A percentile compares a stretch with the other conserved stretches of the same genome.
Evolutionary conservation across 2,888 invertebrate genomes (phyloP).

Genomic region (Drosophila austrosaltans): DNA sequence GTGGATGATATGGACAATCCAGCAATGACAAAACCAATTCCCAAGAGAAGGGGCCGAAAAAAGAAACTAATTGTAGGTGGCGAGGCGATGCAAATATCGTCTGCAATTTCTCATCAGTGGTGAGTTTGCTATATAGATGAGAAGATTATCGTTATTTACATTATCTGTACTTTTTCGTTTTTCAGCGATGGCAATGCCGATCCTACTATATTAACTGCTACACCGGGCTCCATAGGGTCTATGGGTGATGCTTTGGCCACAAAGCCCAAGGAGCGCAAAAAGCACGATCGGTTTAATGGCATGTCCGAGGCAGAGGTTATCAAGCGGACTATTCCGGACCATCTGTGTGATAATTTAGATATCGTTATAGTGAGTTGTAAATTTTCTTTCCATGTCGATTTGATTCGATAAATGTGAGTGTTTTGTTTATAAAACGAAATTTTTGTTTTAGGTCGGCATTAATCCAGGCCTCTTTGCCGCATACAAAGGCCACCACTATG

Average conservation of each 20-base stretch:
- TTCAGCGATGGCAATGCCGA: slow-evolving; percentile 1
- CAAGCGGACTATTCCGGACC: slow-evolving; percentile 96
- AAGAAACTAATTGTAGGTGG: slow-evolving; percentile 86
- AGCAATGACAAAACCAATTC: slow-evolving; percentile 74
- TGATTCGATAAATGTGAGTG: neutral
- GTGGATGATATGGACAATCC: neutral
- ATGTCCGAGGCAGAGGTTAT: slow-evolving; percentile 98
- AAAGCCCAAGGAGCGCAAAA: slow-evolving; percentile 91
- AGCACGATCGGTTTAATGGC: slow-evolving; percentile 97
- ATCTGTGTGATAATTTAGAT: slow-evolving; percentile 96
- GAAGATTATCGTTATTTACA: neutral
- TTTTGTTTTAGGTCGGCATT: slow-evolving; percentile 92
- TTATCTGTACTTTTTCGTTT: neutral
- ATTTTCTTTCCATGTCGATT: slow-evolving; percentile 76
- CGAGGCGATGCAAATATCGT: slow-evolving; percentile 24
- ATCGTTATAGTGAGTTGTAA: slow-evolving; percentile 97
- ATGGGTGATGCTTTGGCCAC: slow-evolving; percentile 34
- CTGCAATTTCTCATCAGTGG: slow-evolving; percentile 44
- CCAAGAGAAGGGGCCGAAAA: slow-evolving; percentile 93
- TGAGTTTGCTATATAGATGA: slow-evolving; percentile 25
- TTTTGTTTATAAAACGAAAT: neutral
- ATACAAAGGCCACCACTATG: slow-evolving; percentile 99
- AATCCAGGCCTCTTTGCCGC: slow-evolving; percentile 99
- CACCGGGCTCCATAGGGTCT: slow-evolving; percentile 15
- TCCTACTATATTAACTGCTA: neutral